These are phyloP conservation scores for Melanocharis versteri DNA, from an alignment of 2,113 vertebrate genomes.

Conservation along the genomic window DNA sequence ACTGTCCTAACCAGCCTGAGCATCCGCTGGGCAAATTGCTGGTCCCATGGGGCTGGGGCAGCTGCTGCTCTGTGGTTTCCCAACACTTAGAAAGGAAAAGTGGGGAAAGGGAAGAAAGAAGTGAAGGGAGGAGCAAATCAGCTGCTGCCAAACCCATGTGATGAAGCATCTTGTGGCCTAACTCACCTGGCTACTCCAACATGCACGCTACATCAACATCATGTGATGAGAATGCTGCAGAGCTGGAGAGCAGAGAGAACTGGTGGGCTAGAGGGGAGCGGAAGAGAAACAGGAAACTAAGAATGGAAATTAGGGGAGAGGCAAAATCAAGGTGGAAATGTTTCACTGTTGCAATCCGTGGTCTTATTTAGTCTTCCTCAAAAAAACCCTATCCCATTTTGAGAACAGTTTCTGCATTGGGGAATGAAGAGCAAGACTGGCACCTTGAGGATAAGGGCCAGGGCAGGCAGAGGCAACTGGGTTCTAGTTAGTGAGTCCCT, in stretches of 20 bases:
- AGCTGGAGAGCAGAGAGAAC: background rate
- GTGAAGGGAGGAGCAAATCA: background rate
- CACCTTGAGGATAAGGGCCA: background rate
- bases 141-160: background rate
- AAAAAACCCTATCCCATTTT: background rate
- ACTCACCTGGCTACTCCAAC: accelerated
- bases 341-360: accelerated
- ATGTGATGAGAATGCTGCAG: background rate
- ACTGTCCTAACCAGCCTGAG: background rate
- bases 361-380: background rate
- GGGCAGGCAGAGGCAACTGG: background rate
- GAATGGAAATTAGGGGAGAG: background rate
- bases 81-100: background rate
- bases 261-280: background rate
- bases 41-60: background rate
- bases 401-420: background rate
- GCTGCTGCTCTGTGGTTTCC: background rate
- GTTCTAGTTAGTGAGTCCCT: background rate
- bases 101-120: background rate
- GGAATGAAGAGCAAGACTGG: background rate
- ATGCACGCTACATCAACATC: accelerated
- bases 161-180: background rate
- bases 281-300: background rate
- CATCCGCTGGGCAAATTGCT: background rate
- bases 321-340: background rate